Conservation (phyloP, 2,888 invertebrate species). For the Lasioglossum morio region DNA sequence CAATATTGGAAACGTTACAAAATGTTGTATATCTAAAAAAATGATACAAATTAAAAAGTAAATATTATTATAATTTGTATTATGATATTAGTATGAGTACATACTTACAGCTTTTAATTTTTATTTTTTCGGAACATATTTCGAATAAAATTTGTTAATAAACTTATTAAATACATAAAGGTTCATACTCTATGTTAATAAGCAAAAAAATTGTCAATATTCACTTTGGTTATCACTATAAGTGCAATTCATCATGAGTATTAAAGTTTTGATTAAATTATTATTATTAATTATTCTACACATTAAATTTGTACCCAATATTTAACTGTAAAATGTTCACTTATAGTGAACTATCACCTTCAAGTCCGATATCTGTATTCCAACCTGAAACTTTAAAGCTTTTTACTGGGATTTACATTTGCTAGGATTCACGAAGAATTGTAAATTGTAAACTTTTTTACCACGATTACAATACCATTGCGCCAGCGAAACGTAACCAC, state of each 20-base stretch:
- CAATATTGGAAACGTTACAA: not conserved
- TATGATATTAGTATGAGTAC: not conserved
- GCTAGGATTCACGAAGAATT: not conserved
- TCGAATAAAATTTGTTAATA: not conserved
- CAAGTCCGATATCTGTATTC: not conserved
- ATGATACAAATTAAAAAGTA: not conserved
- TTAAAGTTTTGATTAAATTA: not conserved
- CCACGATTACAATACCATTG: not conserved
- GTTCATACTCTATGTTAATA: not conserved
- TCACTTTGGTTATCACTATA: not conserved
- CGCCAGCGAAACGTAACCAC: not conserved
- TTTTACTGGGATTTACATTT: slow-evolving; percentile 5
- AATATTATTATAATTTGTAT: not conserved
- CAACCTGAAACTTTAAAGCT: not conserved
- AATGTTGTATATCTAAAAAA: not conserved
- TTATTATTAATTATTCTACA: not conserved
- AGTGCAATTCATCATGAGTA: not conserved
- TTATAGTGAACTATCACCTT: not conserved
- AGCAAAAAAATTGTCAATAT: not conserved
- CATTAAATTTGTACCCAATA: not conserved
- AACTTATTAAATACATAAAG: not conserved
- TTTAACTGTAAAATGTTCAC: not conserved
- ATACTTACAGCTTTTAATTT: not conserved
- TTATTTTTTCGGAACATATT: not conserved
- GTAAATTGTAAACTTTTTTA: slow-evolving; percentile 13